phyloP scores from a whole-genome alignment of 2,113 vertebrate species.

The Pluvialis apricaria region DNA sequence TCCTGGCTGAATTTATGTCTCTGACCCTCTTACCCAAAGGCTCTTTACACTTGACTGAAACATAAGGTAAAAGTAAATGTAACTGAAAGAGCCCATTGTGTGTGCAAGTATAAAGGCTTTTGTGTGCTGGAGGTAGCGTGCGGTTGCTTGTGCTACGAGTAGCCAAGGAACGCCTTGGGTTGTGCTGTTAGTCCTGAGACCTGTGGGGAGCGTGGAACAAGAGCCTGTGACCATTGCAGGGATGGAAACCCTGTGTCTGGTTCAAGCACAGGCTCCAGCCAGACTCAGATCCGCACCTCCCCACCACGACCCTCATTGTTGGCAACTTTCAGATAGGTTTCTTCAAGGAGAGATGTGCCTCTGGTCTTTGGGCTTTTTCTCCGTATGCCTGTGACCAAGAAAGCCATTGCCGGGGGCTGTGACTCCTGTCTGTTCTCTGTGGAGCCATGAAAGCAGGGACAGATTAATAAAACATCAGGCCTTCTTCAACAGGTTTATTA shows the following conservation, averaged over 20 bases:
- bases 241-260: neutral
- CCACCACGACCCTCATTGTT: neutral
- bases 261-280: neutral
- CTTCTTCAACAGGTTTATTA: slow-evolving; percentile 59
- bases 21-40: slow-evolving; percentile 28
- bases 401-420: neutral
- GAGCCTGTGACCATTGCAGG: neutral
- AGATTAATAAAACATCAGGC: slow-evolving; percentile 16
- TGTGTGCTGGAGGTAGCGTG: neutral
- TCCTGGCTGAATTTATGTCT: slow-evolving; percentile 16
- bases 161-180: neutral
- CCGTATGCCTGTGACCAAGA: neutral
- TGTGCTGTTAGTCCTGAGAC: neutral
- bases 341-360: neutral
- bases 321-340: neutral
- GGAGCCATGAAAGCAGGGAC: neutral
- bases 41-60: slow-evolving; percentile 44
- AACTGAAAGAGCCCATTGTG: slow-evolving; percentile 29
- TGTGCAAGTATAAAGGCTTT: slow-evolving; percentile 10
- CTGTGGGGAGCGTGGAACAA: neutral
- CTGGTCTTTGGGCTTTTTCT: neutral
- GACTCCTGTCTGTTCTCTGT: neutral
- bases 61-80: slow-evolving; percentile 20
- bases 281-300: neutral
- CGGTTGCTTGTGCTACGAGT: neutral